Base-by-base conservation (phyloP, 2,113 vertebrate genomes). In the Lampris incognitus region DNA sequence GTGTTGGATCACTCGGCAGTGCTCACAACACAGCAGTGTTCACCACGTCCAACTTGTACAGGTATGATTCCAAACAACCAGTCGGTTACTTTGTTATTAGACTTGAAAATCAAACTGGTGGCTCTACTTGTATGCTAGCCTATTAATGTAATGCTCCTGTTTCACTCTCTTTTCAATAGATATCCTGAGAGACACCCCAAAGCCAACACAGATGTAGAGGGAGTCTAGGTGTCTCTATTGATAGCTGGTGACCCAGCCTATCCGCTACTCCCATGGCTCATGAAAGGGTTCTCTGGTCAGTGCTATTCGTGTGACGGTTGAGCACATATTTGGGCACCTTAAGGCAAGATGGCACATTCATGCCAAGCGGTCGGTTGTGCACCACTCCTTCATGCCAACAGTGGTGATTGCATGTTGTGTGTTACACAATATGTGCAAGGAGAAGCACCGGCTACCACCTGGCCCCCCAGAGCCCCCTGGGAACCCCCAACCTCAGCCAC, bases 1-100 rank as follows among this genome's bases (percentile, higher is more conserved):
- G 69, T 42, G 58, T 72, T 72, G 69, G 58, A 7, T 61, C 58
- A 60, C 58, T 58, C 10, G 69, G 69, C 46, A 62, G 37, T 61
- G 57, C 69, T 2, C 69, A 72, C 6, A n/a, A 72, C 9, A 39
- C 58, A 39, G 69, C 58, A 13, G 36, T 62, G 36, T 72, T 72
- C 11, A 52, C 58, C 37, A 52, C 48, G 10, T 72, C 58, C 4
- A 36, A 61, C 36, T 13, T 72, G 58, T 61, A 3, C 42, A 62
- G 52, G 55, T 71, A 68, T 24, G 24, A 24, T 24, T 24, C 24
- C 24, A 24, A 24, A 24, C 24, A 24, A 24, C 24, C 24, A 24
- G 24, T 24, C 24, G 24, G 24, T 24, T 24, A 24, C 24, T 24
- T 24, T 24, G 24, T 24, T 24, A 24, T 24, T 24, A 24, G 24